phyloP scores from a whole-genome alignment of 2,113 vertebrate genomes.

The Pelodiscus sinensis region DNA sequence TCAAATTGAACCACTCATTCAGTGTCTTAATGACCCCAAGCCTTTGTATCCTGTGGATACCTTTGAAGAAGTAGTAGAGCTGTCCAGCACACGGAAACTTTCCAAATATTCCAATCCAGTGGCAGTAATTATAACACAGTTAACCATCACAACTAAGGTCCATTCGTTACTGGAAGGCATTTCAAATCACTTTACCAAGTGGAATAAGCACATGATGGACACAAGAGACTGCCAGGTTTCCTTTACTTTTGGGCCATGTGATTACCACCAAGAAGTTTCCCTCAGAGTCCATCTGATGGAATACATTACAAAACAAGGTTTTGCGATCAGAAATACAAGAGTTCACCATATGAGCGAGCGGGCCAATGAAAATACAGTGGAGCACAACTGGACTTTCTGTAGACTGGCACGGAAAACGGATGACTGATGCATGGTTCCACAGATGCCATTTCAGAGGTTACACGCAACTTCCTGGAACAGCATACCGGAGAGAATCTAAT shows the following conservation, averaged over 20 bases:
- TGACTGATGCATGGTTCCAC: conserved; percentile 81
- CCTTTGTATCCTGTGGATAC: conserved; percentile 95
- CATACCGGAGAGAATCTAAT: conserved; percentile 47
- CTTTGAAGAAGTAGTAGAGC: conserved; percentile 96
- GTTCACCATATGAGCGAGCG: conserved; percentile 99
- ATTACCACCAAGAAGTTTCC: conserved; percentile 98
- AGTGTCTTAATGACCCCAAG: conserved; percentile 95
- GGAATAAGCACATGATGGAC: conserved; percentile 99
- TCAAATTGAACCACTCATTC: conserved; percentile 90
- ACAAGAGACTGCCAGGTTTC: conserved; percentile 98
- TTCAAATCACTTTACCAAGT: conserved; percentile 97
- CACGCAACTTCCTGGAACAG: conserved; percentile 14
- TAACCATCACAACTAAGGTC: conserved; percentile 97
- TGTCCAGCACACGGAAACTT: conserved; percentile 97
- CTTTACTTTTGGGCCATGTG: conserved; percentile 97
- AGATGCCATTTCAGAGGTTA: conserved; percentile 32
- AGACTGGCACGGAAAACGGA: conserved; percentile 94
- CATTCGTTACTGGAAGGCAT: conserved; percentile 94
- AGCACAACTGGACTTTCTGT: conserved; percentile 99
- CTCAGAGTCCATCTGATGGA: conserved; percentile 97
- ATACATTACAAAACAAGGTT: conserved; percentile 98
- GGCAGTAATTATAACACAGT: conserved; percentile 96
- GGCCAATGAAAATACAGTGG: conserved; percentile 98
- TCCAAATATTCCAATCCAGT: conserved; percentile 98
- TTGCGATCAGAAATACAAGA: conserved; percentile 94